phyloP scores from a whole-genome alignment of 2,113 vertebrate genomes.

The Xiphorhynchus elegans region DNA sequence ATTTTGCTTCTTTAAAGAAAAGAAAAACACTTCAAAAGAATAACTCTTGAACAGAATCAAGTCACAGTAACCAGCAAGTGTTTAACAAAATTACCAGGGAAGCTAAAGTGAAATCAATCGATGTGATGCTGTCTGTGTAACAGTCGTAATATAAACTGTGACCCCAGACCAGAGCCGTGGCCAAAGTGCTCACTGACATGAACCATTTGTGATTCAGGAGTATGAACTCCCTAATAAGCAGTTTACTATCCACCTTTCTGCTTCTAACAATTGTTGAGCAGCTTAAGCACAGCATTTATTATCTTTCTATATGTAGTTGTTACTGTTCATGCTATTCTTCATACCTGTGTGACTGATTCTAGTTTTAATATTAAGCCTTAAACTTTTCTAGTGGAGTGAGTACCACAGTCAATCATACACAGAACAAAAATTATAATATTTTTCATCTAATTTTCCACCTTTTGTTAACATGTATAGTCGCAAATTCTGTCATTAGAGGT shows the following conservation, averaged over 20 bases:
- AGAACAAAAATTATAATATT: neutral
- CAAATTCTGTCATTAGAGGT: neutral
- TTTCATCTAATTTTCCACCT: neutral
- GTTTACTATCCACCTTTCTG: neutral
- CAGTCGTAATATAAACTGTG: neutral
- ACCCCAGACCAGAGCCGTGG: neutral
- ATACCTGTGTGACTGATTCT: neutral
- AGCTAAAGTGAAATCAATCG: neutral
- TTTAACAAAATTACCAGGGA: constrained; percentile 28
- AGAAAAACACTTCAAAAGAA: constrained; percentile 14
- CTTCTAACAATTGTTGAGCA: neutral
- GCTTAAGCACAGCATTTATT: neutral
- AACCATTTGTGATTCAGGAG: neutral
- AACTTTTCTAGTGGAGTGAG: neutral
- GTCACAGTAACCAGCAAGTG: neutral
- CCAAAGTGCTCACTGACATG: neutral
- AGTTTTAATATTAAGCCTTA: neutral
- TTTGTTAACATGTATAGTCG: neutral
- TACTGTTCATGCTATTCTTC: neutral
- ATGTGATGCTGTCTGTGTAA: neutral
- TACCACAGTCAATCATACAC: neutral
- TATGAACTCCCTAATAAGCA: neutral
- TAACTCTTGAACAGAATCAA: constrained; percentile 17
- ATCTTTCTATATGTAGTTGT: neutral
- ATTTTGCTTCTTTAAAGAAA: constrained; percentile 35